Percentiles rank a stretch among this genome's conserved stretches.
Evolutionary conservation across 2,888 invertebrate species (phyloP).

Genomic region (Gasteruption jaculator): DNA sequence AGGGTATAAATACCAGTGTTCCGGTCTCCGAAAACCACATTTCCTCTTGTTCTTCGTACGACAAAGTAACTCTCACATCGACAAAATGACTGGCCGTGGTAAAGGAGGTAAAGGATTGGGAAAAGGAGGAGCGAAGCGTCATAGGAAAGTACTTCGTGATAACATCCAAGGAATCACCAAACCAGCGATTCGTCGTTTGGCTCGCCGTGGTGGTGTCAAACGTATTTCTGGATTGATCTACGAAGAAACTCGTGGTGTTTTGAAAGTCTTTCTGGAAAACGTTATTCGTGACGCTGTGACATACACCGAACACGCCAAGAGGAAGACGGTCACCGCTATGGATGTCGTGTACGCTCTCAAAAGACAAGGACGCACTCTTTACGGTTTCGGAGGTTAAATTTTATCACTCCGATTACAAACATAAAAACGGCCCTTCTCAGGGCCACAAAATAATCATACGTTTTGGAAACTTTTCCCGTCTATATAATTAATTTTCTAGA

Average conservation of each 20-base stretch:
- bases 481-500: no score
- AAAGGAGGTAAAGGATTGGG: constrained; percentile 77
- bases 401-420: neutral
- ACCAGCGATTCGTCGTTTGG: constrained; percentile 72
- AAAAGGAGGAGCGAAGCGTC: constrained; percentile 78
- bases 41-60: no score
- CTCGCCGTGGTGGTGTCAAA: constrained; percentile 53
- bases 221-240: constrained; percentile 71
- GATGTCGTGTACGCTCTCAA: constrained; percentile 78
- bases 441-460: constrained; percentile 27
- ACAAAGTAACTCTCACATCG: no score
- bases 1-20: no score
- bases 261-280: constrained; percentile 78
- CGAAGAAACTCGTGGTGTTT: constrained; percentile 41
- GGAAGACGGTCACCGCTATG: constrained; percentile 77
- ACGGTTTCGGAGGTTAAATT: constrained; percentile 58
- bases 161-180: constrained; percentile 78
- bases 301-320: constrained; percentile 83
- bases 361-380: constrained; percentile 53
- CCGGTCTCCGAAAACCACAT: no score
- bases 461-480: no score
- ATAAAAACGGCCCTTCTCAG: constrained; percentile 19
- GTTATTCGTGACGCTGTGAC: constrained; percentile 82
- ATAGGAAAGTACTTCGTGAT: constrained; percentile 73
- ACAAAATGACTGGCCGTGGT: constrained; percentile 76